phyloP scores from a whole-genome alignment of 2,888 invertebrate species.

The Diplolepis rosae region DNA sequence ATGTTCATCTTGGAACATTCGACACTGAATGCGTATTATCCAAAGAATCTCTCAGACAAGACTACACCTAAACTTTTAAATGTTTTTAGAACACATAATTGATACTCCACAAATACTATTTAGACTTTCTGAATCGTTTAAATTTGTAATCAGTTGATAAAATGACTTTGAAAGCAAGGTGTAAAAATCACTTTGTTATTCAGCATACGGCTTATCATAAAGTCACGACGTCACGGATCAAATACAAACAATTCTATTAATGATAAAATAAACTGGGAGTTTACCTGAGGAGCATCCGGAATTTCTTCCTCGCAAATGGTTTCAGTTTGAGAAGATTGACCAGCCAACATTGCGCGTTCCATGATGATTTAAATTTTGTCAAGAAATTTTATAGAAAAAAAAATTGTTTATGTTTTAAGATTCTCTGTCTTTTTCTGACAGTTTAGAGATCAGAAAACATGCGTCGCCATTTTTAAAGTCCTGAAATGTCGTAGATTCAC shows the following conservation, averaged over 20 bases:
- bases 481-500: too few species aligned
- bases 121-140: background rate
- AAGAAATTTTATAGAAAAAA: background rate
- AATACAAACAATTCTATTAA: background rate
- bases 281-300: slow-evolving; percentile 62
- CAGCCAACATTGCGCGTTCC: slow-evolving; percentile 61
- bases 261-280: slow-evolving; percentile 9
- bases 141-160: background rate
- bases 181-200: too few species aligned
- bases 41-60: too few species aligned
- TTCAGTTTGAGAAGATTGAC: slow-evolving; percentile 63
- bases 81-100: too few species aligned
- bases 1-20: too few species aligned
- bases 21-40: too few species aligned
- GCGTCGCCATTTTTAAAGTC: background rate
- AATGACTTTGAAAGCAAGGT: background rate
- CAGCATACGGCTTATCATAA: background rate
- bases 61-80: too few species aligned
- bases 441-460: background rate
- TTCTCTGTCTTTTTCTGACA: background rate
- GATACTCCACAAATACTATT: too few species aligned
- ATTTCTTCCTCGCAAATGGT: slow-evolving; percentile 62
- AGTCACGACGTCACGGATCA: background rate
- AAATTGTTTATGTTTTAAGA: background rate
- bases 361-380: slow-evolving; percentile 43